Evolutionary conservation across 2,797 vertebrate species (phyloP).

Genomic region (Helicolenus hilgendorfi): DNA sequence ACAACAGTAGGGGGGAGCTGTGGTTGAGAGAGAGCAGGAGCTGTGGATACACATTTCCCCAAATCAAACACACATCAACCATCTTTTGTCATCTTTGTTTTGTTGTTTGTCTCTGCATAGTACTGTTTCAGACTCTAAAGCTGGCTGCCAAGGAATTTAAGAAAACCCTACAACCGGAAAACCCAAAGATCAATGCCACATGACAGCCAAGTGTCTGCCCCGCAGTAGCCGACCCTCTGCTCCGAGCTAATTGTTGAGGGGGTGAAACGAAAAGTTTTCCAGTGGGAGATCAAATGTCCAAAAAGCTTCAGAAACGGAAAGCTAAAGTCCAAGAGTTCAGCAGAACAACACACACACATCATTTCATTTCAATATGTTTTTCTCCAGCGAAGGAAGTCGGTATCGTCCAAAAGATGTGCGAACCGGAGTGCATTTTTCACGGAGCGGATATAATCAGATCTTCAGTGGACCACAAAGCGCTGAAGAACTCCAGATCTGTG

Average conservation of each 20-base stretch:
- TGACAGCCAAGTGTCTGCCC: constrained; percentile 58
- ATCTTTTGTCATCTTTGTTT: not conserved
- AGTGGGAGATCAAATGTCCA: constrained; percentile 19
- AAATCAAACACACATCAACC: not conserved
- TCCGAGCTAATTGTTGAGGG: constrained; percentile 36
- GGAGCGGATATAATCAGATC: constrained; percentile 3
- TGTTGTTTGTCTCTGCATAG: not conserved
- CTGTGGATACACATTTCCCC: constrained; percentile 25
- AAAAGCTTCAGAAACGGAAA: not conserved
- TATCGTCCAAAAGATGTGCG: not conserved
- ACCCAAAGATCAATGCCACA: constrained; percentile 59
- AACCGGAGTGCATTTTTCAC: constrained; percentile 10
- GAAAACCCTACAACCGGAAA: constrained; percentile 27
- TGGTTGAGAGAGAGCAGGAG: constrained; percentile 72
- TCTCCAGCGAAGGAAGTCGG: not conserved
- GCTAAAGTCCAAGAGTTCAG: not conserved
- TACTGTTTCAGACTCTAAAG: not conserved
- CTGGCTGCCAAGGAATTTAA: constrained; percentile 9
- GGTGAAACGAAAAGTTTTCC: constrained; percentile 34
- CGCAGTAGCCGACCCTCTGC: constrained; percentile 67
- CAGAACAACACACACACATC: not conserved
- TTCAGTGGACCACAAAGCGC: constrained; percentile 7
- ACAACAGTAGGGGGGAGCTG: constrained; percentile 55
- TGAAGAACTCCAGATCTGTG: constrained; percentile 2
- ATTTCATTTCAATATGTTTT: constrained; percentile 1